Conservation (phyloP, 1,140 invertebrate genomes). For the Neodiprion virginianus region DNA sequence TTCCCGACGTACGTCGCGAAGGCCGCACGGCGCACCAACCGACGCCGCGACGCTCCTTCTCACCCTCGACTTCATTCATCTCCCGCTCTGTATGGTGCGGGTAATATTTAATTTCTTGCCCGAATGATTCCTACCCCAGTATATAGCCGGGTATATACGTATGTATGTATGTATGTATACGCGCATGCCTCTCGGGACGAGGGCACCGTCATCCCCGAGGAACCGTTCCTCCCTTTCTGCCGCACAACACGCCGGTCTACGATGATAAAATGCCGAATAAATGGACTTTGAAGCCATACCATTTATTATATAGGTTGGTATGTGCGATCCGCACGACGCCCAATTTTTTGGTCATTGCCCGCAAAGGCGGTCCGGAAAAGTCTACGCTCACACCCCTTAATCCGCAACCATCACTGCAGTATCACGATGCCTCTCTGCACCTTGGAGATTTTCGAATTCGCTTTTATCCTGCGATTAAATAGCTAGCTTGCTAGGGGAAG, state of each 20-base stretch:
- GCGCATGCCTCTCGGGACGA: too few species aligned
- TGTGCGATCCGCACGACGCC: background rate
- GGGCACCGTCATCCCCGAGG: slow-evolving; percentile 3
- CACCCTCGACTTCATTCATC: slow-evolving; percentile 6
- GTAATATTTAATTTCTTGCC: slow-evolving; percentile 54
- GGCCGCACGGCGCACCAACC: background rate
- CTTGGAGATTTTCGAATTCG: too few species aligned
- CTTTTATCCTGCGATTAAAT: too few species aligned
- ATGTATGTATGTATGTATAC: too few species aligned
- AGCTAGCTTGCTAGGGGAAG: too few species aligned
- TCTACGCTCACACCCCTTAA: background rate
- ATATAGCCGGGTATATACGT: background rate
- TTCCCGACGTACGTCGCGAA: background rate
- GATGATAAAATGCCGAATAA: slow-evolving; percentile 27
- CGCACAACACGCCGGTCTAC: background rate
- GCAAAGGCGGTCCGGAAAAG: background rate
- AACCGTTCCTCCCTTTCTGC: background rate
- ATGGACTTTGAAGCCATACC: slow-evolving; percentile 19
- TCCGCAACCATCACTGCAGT: too few species aligned
- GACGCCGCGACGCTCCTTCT: background rate
- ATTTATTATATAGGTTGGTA: slow-evolving; percentile 15
- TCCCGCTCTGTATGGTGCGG: slow-evolving; percentile 28
- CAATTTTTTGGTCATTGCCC: slow-evolving; percentile 15
- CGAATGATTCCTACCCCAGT: slow-evolving; percentile 39
- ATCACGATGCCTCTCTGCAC: too few species aligned